phyloP scores from a whole-genome alignment of 2,797 vertebrate species.

The Lutjanus campechanus region DNA sequence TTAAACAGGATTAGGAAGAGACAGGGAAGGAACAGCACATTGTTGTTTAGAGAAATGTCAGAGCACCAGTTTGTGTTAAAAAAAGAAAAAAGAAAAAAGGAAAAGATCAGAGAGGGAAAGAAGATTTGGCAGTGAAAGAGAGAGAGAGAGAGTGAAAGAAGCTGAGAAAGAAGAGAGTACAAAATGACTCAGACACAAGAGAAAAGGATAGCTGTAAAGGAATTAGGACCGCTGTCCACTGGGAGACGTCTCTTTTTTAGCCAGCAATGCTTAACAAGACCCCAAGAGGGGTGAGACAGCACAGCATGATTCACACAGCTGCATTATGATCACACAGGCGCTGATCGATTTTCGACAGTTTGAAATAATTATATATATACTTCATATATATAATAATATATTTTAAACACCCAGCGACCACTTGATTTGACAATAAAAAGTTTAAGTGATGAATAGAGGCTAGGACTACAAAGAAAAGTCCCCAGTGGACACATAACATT shows the following conservation, averaged over 20 bases:
- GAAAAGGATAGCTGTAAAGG: conserved; percentile 48
- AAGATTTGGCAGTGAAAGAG: conserved; percentile 22
- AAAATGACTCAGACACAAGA: conserved; percentile 58
- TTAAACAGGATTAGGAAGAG: conserved; percentile 60
- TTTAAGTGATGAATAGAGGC: conserved; percentile 20
- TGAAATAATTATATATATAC: conserved; percentile 14
- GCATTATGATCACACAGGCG: conserved; percentile 26
- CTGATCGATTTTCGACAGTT: conserved; percentile 31
- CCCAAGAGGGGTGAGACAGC: conserved; percentile 29
- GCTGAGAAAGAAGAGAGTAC: conserved; percentile 47
- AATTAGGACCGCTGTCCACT: conserved; percentile 47
- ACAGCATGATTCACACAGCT: conserved; percentile 33
- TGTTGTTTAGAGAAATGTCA: conserved; percentile 49
- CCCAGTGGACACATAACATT: conserved; percentile 44
- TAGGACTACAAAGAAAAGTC: conserved; percentile 49
- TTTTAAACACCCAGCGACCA: conserved; percentile 23
- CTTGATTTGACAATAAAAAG: conserved; percentile 14
- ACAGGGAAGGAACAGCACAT: conserved; percentile 52
- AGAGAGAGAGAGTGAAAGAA: conserved; percentile 14
- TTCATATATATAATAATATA: neutral
- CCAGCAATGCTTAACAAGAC: conserved; percentile 52
- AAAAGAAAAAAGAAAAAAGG: conserved; percentile 19
- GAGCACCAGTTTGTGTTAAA: conserved; percentile 15
- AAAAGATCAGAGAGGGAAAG: conserved; percentile 41
- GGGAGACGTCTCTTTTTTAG: conserved; percentile 57